Evolutionary conservation across 1,140 invertebrate genomes (phyloP), one percentile per base, ranked within the genome.

Genomic region (Sinella curviseta): DNA sequence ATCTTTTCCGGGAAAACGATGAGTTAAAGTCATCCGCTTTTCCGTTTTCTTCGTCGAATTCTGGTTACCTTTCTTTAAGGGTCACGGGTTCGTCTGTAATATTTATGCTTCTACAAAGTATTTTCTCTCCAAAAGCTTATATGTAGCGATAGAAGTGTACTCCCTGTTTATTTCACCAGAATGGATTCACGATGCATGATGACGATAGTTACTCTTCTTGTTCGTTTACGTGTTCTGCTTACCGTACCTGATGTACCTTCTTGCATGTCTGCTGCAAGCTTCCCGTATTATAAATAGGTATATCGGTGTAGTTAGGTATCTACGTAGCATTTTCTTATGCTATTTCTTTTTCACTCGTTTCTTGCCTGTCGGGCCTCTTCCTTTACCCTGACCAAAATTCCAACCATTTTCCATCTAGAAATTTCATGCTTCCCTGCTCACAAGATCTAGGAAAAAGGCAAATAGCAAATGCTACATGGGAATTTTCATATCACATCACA

Each of bases 311-410:
- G n/a, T 14, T 60, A 60, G 12, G 55, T 60, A 17, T 60, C 55
- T 26, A 60, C 14, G n/a, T 60, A 14, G 12, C 55, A 17, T 24
- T n/a, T 24, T 60, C 8, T 24, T 60, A n/a, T 26, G 12, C 55
- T 14, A 8, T 60, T 60, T 60, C 55, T 24, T 60, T 26, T 24
- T 60, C 14, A 24, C 55, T 60, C 55, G 55, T n/a, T 60, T 60
- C 55, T 60, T 60, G 55, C 55, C 55, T 60, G 55, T n/a, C 55
- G 55, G 55, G 55, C 55, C 3, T n/a, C 55, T 60, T 60, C n/a
- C 55, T 24, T 14, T 24, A 24, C 8, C n/a, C 55, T 60, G 55
- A 60, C 55, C 55, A 60, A 60, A 60, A 60, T 60, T 60, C 55
- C 55, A 60, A 60, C 55, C 55, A 24, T 60, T 60, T 60, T 60